Percentiles rank a stretch among this genome's conserved stretches.
phyloP scores from a whole-genome alignment of 2,888 invertebrate species.

The Creontiades dilutus region DNA sequence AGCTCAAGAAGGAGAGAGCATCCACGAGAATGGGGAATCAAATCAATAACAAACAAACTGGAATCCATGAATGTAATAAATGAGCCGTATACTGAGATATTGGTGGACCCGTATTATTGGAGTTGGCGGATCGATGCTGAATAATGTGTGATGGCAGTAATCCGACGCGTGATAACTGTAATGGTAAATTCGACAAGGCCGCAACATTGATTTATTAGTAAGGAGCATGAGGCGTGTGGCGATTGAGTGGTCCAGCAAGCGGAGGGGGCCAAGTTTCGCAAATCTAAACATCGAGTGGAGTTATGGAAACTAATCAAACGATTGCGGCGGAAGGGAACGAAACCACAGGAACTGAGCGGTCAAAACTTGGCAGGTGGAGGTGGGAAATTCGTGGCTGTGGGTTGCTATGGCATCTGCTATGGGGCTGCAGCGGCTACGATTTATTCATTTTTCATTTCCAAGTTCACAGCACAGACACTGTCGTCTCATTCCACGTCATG shows the following conservation, averaged over 20 bases:
- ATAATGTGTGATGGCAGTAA: constrained; percentile 43
- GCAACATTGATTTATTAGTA: constrained; percentile 32
- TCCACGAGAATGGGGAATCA: neutral
- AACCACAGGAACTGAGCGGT: constrained; percentile 6
- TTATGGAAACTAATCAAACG: constrained; percentile 16
- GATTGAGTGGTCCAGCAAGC: neutral
- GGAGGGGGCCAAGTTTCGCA: neutral
- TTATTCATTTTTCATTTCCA: no score
- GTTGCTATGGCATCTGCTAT: no score
- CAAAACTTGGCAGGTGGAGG: constrained; percentile 1
- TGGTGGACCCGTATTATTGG: constrained; percentile 6
- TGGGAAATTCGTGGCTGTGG: neutral
- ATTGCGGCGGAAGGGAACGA: neutral
- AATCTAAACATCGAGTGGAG: constrained; percentile 5
- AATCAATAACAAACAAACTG: constrained; percentile 6
- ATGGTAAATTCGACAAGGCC: constrained; percentile 47
- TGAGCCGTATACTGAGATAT: constrained; percentile 7
- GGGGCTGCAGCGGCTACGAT: no score
- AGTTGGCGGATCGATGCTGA: neutral
- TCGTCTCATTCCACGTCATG: no score
- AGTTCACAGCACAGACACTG: no score
- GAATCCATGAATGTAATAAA: neutral
- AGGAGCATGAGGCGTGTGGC: neutral
- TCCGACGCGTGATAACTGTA: constrained; percentile 51
- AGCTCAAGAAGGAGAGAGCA: no score